Evolutionary conservation across 2,888 invertebrate genomes (phyloP), one percentile per base, ranked within the genome.

Genomic region (Eledone cirrhosa): DNA sequence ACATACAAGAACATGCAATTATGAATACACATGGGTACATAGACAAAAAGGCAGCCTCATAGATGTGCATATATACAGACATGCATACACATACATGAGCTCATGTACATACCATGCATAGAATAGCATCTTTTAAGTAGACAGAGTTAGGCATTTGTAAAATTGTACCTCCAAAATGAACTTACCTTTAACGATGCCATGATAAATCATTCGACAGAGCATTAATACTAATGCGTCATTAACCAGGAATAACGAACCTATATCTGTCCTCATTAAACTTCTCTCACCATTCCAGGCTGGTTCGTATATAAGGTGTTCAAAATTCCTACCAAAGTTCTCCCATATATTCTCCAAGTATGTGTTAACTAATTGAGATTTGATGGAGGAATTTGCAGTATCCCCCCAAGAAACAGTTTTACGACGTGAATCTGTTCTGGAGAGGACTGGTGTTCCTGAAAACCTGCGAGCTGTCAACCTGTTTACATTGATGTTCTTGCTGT

Each of bases 331-430:
- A 80, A 89, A 87, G 79, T 86, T 84, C 78, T 84, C 85, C 90
- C 90, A 90, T 80, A 90, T 81, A 59, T 85, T 81, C 72, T 89
- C 88, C 85, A 89, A 85, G 84, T 90, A 90, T 74, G 85, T 84
- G 41, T 84, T 81, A 33, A 85, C 83, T 24, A 89, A 84, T 79
- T 88, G 87, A 67, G 84, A 83, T 41, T 87, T 85, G 31, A 89
- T 86, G 16, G 87, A 85, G 48, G 84, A 84, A 77, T 90, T 88
- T 16, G 86, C 88, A 53, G 88, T 86, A 80, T 90, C 90, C 5
- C 89, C 88, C 90, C 90, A 90, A 5, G 90, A 89, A 24, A 90
- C 90, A 48, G 88, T 87, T 78, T 89, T 89, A 19, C 88, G 83
- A 72, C 87, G 85, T 1, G 88, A 87, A 80, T 89, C 89, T 29